phyloP scores from a whole-genome alignment of 2,888 invertebrate genomes.

The Adineta ricciae region DNA sequence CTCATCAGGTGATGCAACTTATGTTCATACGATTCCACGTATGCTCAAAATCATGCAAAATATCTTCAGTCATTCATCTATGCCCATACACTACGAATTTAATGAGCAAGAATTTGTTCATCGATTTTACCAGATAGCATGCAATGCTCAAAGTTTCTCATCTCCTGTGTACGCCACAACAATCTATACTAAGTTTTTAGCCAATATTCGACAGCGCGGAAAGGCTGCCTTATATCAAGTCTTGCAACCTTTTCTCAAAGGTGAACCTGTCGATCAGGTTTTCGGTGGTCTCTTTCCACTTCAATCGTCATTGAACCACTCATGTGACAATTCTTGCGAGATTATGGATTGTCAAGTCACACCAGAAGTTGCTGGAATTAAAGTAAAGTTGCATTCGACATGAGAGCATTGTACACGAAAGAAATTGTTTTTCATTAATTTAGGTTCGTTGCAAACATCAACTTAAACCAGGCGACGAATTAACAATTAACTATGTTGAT shows the following conservation, averaged over 20 bases:
- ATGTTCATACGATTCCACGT: constrained; percentile 37
- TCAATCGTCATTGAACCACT: constrained; percentile 42
- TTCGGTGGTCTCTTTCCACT: constrained; percentile 41
- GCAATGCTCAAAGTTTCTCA: constrained; percentile 41
- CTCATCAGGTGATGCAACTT: constrained; percentile 38
- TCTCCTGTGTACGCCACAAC: constrained; percentile 38
- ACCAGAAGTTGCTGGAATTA: constrained; percentile 12
- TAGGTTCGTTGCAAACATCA: constrained; percentile 13
- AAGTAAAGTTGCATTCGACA: no score
- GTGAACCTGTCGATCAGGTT: constrained; percentile 39
- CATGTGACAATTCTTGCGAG: constrained; percentile 40
- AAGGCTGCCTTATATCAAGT: neutral
- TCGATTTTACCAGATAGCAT: constrained; percentile 39
- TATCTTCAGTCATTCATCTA: constrained; percentile 37
- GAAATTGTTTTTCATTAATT: neutral
- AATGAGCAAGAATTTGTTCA: constrained; percentile 39
- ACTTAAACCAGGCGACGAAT: neutral
- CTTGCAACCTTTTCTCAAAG: neutral
- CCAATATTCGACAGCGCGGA: constrained; percentile 35
- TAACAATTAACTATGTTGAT: constrained; percentile 13
- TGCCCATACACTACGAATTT: constrained; percentile 35
- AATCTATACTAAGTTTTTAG: constrained; percentile 35
- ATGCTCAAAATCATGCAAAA: constrained; percentile 39
- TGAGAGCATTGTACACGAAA: neutral
- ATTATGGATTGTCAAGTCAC: constrained; percentile 36